Base-by-base conservation (phyloP, 1,140 invertebrate species). In the Phortica variegata region DNA sequence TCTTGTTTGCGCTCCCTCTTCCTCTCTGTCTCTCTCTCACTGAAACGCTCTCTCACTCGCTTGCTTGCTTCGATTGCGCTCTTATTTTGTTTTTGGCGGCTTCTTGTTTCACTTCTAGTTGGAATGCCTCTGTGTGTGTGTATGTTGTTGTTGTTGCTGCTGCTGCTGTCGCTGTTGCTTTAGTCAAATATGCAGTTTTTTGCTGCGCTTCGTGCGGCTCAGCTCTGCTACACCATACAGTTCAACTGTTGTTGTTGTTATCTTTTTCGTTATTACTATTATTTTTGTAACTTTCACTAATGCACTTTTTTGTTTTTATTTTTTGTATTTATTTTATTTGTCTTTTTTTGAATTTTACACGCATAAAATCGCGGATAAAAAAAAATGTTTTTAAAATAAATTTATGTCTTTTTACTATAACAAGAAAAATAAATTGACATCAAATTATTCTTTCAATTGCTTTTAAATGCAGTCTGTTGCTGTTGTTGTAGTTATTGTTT, bases 121-220 rank as follows among this genome's bases (percentile, higher is more conserved):
- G 54, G 49, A 47, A 48, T 32, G 31, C 43, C 33, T 44, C 51
- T 56, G 20, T 17, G 39, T 48, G 45, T 51, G 38, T 52, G 21
- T 49, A 49, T 48, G 47, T 48, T 48, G 52, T 50, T 15, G 33
- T 38, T 52, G 39, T 55, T 46, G 37, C 32, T 47, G 43, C 29
- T 48, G 36, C 41, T 48, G 40, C 47, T 55, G 42, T 41, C 36
- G 32, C 44, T 57, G 29, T 20, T 26, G 21, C 31, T 45, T 44
- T 2, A n/a, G 4, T 4, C 3, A 40, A 3, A 43, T 31, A 43
- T 41, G 29, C 15, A 21, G 32, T 17, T 43, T 43, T 13, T 10
- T 43, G 29, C 23, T 29, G 40, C 32, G 40, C 20, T 29, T 18
- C 40, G 32, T 29, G 40, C 40, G 32, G n/a, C 19, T 31, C 32